Base-by-base conservation (phyloP, 2,888 invertebrate species). In the Epinotia ramella region DNA sequence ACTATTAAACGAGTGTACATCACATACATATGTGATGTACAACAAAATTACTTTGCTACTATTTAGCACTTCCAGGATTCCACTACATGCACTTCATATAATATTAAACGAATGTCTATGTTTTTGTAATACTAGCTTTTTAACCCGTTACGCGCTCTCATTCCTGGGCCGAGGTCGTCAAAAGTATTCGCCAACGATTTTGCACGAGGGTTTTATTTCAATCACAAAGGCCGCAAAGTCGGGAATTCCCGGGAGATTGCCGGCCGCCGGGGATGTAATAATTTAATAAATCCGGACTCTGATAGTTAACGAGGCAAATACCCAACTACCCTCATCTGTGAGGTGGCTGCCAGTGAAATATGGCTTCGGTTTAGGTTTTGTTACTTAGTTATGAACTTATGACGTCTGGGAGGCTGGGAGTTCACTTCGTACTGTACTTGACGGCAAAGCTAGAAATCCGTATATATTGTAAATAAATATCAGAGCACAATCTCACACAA, bases 231-330 rank as follows among this genome's bases (percentile, higher is more conserved):
- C 66, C 66, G 33, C 66, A 67, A 33, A 67, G 66, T 56, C 33
- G 28, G 62, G 33, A 67, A 66, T 67, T 67, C 66, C 66, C 33
- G 33, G 28, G 66, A 33, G 66, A 67, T 56, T 67, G 66, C 49
- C 66, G 66, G 66, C 66, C 62, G 62, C n/a, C 53, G 66, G 71
- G 68, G 40, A 56, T 44, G 56, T 63, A 64, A 64, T 71, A 72
- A 71, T 72, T 72, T 72, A 67, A 72, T 44, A 72, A 64, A 64
- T 72, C n/a, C 44, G 24, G 68, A 59, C 56, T 56, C n/a, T 33
- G 70, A 53, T 56, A 72, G 72, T 57, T 57, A 72, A 72, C 72
- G 64, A 63, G 53, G 40, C 13, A 53, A 53, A 16, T 53, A n/a
- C 13, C 62, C 28, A 33, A 40, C 66, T 49, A 71, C 72, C 57